Conservation (phyloP, 2,888 invertebrate species). For the Dryocosmus kuriphilus region DNA sequence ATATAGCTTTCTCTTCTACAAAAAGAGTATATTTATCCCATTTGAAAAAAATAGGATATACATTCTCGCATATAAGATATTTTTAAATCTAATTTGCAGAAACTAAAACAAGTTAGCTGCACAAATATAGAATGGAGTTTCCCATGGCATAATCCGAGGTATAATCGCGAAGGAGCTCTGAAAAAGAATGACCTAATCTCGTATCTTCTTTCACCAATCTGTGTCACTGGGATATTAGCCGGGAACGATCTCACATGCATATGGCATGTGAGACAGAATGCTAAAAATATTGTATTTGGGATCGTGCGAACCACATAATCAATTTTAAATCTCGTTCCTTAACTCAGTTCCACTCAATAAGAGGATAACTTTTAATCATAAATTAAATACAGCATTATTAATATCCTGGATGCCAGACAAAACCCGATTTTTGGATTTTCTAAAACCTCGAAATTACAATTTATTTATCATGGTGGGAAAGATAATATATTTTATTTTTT, state of each 20-base stretch:
- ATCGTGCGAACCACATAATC: background rate
- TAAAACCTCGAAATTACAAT: no score
- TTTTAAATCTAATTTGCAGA: background rate
- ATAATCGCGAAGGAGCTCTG: background rate
- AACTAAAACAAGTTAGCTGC: background rate
- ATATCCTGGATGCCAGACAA: no score
- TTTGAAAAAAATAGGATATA: background rate
- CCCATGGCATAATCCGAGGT: background rate
- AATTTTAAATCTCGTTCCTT: background rate
- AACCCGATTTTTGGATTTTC: no score
- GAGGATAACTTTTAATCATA: background rate
- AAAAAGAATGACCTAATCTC: conserved; percentile 35
- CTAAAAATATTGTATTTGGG: conserved; percentile 12
- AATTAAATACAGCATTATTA: background rate
- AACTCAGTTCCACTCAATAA: background rate
- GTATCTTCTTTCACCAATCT: conserved; percentile 5
- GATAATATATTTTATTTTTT: no score
- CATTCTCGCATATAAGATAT: background rate
- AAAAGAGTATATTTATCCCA: background rate
- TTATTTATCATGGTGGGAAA: no score
- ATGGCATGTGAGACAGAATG: conserved; percentile 1
- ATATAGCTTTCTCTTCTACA: background rate
- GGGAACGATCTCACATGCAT: conserved; percentile 6
- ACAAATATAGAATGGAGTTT: background rate
- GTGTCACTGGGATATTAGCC: conserved; percentile 16